These are phyloP conservation scores for Mythimna ferrago DNA, from an alignment of 2,888 invertebrate species.

Conservation along the genomic window DNA sequence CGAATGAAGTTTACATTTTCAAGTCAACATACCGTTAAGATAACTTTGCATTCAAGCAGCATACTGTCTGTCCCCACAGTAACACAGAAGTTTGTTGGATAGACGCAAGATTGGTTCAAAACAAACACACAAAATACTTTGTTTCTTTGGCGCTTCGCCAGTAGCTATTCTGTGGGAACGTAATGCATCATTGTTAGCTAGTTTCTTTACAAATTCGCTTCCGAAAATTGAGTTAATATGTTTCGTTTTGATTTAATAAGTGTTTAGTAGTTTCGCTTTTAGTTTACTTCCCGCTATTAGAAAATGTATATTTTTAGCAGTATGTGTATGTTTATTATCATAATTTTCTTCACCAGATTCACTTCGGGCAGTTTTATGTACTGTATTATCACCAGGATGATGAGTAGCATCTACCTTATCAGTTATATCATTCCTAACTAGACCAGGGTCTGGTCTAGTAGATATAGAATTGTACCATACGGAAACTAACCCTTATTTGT, in stretches of 20 bases:
- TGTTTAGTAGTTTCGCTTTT: slow-evolving; percentile 22
- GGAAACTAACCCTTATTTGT: not conserved
- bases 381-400: not conserved
- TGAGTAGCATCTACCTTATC: not conserved
- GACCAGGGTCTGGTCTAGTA: not conserved
- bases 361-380: not conserved
- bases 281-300: not conserved
- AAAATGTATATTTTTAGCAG: not conserved
- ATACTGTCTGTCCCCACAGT: not conserved
- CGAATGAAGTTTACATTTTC: slow-evolving; percentile 19
- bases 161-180: slow-evolving; percentile 62
- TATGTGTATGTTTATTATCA: not conserved
- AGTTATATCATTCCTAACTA: not conserved
- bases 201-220: slow-evolving; percentile 63
- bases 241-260: slow-evolving; percentile 36
- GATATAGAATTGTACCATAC: not conserved
- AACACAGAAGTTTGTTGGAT: slow-evolving; percentile 27
- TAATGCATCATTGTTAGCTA: slow-evolving; percentile 68
- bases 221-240: slow-evolving; percentile 40
- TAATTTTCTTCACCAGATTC: not conserved
- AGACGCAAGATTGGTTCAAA: slow-evolving; percentile 28
- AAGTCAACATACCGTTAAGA: slow-evolving; percentile 33
- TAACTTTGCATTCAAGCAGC: not conserved
- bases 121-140: slow-evolving; percentile 50
- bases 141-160: slow-evolving; percentile 64